Evolutionary conservation across 2,113 vertebrate genomes (phyloP).

Genomic region (Notarius lentiginosus): DNA sequence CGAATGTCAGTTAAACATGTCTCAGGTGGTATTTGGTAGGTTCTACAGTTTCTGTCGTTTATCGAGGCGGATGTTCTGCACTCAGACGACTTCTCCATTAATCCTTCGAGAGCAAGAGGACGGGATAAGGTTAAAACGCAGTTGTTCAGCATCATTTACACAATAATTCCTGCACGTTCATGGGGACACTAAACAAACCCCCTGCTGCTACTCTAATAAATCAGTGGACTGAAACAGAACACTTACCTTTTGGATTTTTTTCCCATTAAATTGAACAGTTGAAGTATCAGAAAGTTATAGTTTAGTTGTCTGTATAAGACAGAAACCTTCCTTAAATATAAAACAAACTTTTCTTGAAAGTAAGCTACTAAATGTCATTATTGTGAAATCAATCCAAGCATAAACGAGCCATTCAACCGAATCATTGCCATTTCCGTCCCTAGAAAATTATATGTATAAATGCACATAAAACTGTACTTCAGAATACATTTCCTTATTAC

Average conservation of each 20-base stretch:
- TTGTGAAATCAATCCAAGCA: too few species aligned
- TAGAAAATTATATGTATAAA: too few species aligned
- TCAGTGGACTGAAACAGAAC: not conserved
- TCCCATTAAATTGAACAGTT: too few species aligned
- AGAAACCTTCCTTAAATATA: too few species aligned
- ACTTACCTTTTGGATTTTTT: not conserved
- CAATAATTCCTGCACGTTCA: not conserved
- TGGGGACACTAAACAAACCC: not conserved
- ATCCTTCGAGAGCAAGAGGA: slow-evolving; percentile 60
- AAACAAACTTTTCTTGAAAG: too few species aligned
- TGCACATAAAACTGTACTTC: too few species aligned
- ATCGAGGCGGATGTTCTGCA: slow-evolving; percentile 46
- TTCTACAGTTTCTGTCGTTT: not conserved
- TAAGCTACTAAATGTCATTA: too few species aligned
- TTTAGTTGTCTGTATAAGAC: not conserved
- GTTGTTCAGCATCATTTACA: not conserved
- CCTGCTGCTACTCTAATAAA: not conserved
- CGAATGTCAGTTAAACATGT: slow-evolving; percentile 54
- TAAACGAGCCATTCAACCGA: too few species aligned
- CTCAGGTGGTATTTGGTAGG: slow-evolving; percentile 21
- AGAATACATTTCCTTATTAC: too few species aligned
- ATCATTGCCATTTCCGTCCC: too few species aligned
- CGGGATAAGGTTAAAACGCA: slow-evolving; percentile 64
- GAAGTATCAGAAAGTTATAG: not conserved
- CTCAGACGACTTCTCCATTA: slow-evolving; percentile 56